Percentiles rank a stretch among this genome's conserved stretches.
Evolutionary conservation across 2,797 vertebrate genomes (phyloP).

Genomic region (Onychomys torridus): DNA sequence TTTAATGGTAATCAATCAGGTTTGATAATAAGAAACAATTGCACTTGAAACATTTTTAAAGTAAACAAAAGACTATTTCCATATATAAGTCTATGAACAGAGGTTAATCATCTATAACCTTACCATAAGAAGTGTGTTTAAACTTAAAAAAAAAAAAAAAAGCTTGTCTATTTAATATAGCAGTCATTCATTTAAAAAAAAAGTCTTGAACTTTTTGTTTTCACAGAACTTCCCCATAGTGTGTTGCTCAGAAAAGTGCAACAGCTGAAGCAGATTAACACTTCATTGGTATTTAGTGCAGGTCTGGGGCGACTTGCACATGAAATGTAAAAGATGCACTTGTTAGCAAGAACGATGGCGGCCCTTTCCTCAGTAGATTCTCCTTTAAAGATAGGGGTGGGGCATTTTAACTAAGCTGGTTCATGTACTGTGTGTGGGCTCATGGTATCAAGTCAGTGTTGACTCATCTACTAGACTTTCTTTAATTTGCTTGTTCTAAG

Average conservation of each 20-base stretch:
- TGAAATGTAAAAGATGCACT: conserved; percentile 82
- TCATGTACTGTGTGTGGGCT: neutral
- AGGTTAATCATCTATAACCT: conserved; percentile 86
- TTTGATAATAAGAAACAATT: conserved; percentile 93
- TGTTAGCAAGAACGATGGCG: conserved; percentile 76
- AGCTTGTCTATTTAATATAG: conserved; percentile 83
- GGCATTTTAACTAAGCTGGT: neutral
- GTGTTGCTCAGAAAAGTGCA: conserved; percentile 82
- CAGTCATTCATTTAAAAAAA: conserved; percentile 72
- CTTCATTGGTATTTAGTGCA: conserved; percentile 89
- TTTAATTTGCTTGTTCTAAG: neutral
- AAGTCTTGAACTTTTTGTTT: conserved; percentile 79
- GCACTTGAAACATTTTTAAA: conserved; percentile 92
- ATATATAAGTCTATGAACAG: conserved; percentile 88
- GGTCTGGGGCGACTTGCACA: conserved; percentile 81
- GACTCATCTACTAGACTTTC: neutral
- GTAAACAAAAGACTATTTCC: conserved; percentile 89
- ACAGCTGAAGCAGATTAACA: conserved; percentile 87
- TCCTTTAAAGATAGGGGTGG: neutral
- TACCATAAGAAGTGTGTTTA: conserved; percentile 82
- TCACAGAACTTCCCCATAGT: conserved; percentile 83
- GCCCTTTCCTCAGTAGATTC: conserved; percentile 28
- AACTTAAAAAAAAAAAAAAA: conserved; percentile 81
- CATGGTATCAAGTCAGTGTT: neutral
- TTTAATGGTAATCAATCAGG: conserved; percentile 89